These are phyloP conservation scores for Parambassis ranga DNA, from an alignment of 2,797 vertebrate genomes.

Conservation along the genomic window DNA sequence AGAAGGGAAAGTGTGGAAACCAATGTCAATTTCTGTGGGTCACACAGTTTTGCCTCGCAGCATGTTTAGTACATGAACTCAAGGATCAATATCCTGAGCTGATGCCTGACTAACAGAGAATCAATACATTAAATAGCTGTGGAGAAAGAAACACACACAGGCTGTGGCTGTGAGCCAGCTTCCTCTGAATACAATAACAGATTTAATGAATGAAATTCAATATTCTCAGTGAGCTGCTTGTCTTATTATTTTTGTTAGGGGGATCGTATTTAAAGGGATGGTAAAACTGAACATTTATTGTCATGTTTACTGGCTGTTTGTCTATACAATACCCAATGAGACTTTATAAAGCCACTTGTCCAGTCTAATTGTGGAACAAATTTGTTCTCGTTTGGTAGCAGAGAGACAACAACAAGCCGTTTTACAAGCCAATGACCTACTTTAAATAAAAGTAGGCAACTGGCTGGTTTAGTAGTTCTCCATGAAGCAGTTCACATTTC, in stretches of 20 bases:
- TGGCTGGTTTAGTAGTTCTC: not conserved
- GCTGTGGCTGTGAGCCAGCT: not conserved
- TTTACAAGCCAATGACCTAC: not conserved
- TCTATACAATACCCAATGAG: too few species aligned
- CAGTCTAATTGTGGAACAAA: too few species aligned
- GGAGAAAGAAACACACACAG: constrained; percentile 11
- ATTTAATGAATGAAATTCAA: not conserved
- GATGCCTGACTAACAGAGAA: constrained; percentile 44
- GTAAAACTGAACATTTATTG: too few species aligned
- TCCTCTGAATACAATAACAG: not conserved
- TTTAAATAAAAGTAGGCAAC: not conserved
- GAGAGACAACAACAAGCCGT: not conserved
- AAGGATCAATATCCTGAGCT: constrained; percentile 39
- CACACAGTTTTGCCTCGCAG: constrained; percentile 13
- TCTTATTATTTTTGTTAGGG: not conserved
- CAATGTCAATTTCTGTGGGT: not conserved
- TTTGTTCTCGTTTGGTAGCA: too few species aligned
- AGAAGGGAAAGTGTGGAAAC: not conserved
- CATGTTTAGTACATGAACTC: constrained; percentile 27
- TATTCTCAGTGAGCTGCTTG: not conserved
- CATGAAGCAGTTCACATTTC: not conserved
- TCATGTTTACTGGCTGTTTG: too few species aligned
- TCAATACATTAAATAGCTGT: constrained; percentile 46
- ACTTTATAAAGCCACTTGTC: too few species aligned
- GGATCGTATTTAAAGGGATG: not conserved